Percentiles rank a stretch among this genome's conserved stretches.
Conservation (phyloP, 2,113 vertebrate genomes). For the Crotalus tigris region DNA sequence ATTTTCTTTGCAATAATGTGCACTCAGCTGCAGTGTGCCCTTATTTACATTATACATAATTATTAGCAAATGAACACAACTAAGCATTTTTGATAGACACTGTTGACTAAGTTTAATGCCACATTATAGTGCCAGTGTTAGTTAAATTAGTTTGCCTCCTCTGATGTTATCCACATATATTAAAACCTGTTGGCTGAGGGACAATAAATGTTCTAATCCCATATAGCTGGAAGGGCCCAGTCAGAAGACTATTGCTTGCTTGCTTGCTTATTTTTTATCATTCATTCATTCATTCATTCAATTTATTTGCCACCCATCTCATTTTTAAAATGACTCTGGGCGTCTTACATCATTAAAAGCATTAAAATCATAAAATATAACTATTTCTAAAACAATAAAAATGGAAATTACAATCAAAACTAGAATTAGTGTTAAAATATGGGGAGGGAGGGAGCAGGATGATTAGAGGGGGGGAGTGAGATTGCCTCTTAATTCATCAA, state of each 20-base stretch:
- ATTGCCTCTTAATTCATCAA: background rate
- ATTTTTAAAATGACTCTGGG: background rate
- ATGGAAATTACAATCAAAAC: background rate
- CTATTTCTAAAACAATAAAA: background rate
- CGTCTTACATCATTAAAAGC: background rate
- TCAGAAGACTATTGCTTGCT: background rate
- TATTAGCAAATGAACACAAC: background rate
- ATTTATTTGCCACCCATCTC: background rate
- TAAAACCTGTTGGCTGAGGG: background rate
- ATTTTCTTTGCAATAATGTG: background rate
- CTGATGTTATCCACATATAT: background rate
- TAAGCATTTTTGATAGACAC: background rate
- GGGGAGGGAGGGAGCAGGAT: background rate
- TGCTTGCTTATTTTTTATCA: too few species aligned
- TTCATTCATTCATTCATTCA: background rate
- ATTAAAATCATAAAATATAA: background rate
- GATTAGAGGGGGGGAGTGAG: background rate
- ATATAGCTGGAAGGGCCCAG: background rate
- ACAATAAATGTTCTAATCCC: background rate
- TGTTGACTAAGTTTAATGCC: background rate
- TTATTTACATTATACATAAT: slow-evolving; percentile 6
- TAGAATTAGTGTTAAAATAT: background rate
- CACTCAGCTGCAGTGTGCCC: background rate
- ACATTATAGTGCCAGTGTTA: background rate
- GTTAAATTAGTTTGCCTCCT: background rate